Base-by-base conservation (phyloP, 2,113 vertebrate species). In the Carollia perspicillata region DNA sequence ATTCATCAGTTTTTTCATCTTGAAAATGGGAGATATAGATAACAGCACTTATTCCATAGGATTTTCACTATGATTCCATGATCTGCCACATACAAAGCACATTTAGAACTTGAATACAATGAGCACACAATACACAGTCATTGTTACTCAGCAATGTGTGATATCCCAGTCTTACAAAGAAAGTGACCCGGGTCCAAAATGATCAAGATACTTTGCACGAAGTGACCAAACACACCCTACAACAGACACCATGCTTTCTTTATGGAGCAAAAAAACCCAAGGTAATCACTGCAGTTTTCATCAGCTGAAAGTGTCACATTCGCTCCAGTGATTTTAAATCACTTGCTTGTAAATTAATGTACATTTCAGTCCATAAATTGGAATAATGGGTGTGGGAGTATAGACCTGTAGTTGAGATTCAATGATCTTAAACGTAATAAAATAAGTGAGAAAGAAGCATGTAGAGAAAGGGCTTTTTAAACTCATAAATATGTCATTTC, bases 311-410 rank as follows among this genome's bases (percentile, higher is more conserved):
- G 20, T 71, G 20, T 77, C 74, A 84, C 68, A 78, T 26, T 84
- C 55, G 80, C 30, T 92, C 33, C 44, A 85, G 8, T 58, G 33
- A 89, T 28, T 92, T 28, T 69, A 40, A 96, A 86, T 97, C 89
- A 92, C 69, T 87, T 5, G 65, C 95, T 92, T 89, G 28, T 92
- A 95, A 96, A 83, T 81, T 74, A 93, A 58, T 35, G 30, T 65
- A 60, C 22, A 86, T 22, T 86, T 55, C 44, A 87, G 74, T 58
- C 92, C 26, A 77, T 49, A 94, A 92, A 68, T 1, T 51, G 3
- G 8, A 83, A 91, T 40, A 51, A 92, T 12, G 35, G 30, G 1
- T 13, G 33, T 33, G 1, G 30, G 12, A 5, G 42, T 22, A 7
- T 18, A 89, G 13, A 47, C 6, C 20, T 40, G 51, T 18, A 47